Base-by-base conservation (phyloP, 1,140 invertebrate genomes). In the Brachionus paranguensis region DNA sequence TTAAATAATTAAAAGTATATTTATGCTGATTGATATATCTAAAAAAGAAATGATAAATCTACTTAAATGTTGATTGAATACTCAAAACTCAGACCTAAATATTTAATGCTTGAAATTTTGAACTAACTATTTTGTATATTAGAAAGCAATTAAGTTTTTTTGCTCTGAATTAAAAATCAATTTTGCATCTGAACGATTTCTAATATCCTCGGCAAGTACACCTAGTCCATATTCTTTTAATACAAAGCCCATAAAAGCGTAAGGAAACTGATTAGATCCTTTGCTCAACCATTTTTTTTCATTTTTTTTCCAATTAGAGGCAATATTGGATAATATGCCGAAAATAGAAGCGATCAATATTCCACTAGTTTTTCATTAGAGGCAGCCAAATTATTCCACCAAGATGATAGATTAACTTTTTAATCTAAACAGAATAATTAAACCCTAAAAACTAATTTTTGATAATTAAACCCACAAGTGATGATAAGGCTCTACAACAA, bases 1-100 rank as follows among this genome's bases (percentile, higher is more conserved):
- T 41, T 45, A 41, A 68, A 41, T 43, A 72, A 72, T 72, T 72
- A 72, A 72, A 72, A 72, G 41, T 72, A 41, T 72, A 72, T 72
- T 72, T 72, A 72, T 72, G 68, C 10, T 72, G 68, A 72, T 72
- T 72, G 68, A 72, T 72, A 72, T 43, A 43, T 68, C 27, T 14
- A 68, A 68, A 29, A 29, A 68, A 68, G 6, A 68, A 68, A 33
- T 68, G 65, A 33, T 33, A 68, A 33, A 14, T 72, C 33, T n/a
- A 72, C 68, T 72, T 72, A 43, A 37, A 33, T 72, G 68, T 72
- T 41, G 68, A 72, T 72, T 72, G 68, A 72, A 72, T 72, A 72
- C 41, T 72, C 37, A 20, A 41, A 72, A 72, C n/a, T 41, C 33
- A 72, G 41, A 43, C 41, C 37, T 72, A 43, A 72, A 72, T 43